Evolutionary conservation across 2,888 invertebrate genomes (phyloP).

Genomic region (Lepeophtheirus nordmannii): DNA sequence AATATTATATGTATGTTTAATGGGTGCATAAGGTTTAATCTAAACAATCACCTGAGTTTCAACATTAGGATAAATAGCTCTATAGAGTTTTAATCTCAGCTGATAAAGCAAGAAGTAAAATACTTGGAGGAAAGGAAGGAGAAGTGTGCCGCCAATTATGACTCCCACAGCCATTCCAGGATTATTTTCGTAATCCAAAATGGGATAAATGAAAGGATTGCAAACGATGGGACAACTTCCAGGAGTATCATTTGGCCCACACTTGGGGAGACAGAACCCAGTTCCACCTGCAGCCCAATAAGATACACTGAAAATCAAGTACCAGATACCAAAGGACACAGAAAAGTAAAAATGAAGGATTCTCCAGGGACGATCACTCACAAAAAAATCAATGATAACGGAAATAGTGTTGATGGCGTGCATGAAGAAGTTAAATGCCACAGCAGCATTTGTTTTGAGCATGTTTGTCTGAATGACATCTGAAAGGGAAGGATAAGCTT

Average conservation of each 20-base stretch:
- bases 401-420: constrained; percentile 33
- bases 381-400: constrained; percentile 31
- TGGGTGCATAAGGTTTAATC: no score
- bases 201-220: constrained; percentile 32
- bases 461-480: constrained; percentile 4
- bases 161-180: constrained; percentile 7
- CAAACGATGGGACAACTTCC: constrained; percentile 28
- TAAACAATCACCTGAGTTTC: neutral
- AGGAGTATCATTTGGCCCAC: neutral
- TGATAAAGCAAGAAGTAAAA: constrained; percentile 7
- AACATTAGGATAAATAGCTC: neutral
- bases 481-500: neutral
- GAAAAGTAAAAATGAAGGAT: constrained; percentile 32
- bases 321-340: constrained; percentile 30
- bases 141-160: neutral
- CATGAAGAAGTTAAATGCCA: constrained; percentile 28
- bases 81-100: neutral
- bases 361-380: constrained; percentile 31
- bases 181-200: constrained; percentile 30
- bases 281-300: constrained; percentile 32
- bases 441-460: constrained; percentile 4
- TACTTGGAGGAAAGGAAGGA: neutral
- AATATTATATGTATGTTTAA: no score
- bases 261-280: constrained; percentile 25
- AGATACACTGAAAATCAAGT: constrained; percentile 31